Base-by-base conservation (phyloP, 2,888 invertebrate species). In the Eurois occulta region DNA sequence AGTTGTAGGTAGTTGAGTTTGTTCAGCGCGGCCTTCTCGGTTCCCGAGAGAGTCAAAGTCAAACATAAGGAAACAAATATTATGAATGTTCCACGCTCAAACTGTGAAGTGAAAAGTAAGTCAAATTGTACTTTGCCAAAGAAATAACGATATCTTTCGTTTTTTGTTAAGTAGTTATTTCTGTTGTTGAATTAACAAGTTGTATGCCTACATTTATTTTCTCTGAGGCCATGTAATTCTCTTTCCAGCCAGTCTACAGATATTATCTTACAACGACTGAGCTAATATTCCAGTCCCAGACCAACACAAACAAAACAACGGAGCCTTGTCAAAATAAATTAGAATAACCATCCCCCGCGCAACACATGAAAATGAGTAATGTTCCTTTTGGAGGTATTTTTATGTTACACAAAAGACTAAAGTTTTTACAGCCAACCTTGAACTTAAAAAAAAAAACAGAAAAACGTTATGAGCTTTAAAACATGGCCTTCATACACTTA, bases 11-110 rank as follows among this genome's bases (percentile, higher is more conserved):
- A 80, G 75, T 78, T 78, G 62, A 78, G 72, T 87, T 87, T 81
- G 78, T 71, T 81, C 35, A 60, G 62, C 71, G 72, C 74, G 62
- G 82, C 71, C 72, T 48, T 69, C 80, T 77, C 60, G 43, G 71
- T 69, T 48, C 85, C 58, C 81, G 55, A 58, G 81, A 74, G 87
- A 87, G 60, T 46, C 70, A 71, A 88, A 87, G 70, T 81, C 87
- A 87, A 88, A 87, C 78, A 77, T 64, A 87, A 88, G 83, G 70
- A 85, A 88, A 88, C 88, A 87, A 88, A 85, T 86, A 86, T 85
- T 83, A 78, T 72, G 69, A 85, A 85, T 87, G 79, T 86, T 79
- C 75, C 69, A 70, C 66, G 75, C 35, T 83, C 52, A 72, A 83
- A 85, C 80, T 81, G 75, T 80, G 64, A 81, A 88, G 83, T 87